These are phyloP conservation scores for Lomographa bimaculata DNA, from an alignment of 2,888 invertebrate genomes.

Conservation along the genomic window DNA sequence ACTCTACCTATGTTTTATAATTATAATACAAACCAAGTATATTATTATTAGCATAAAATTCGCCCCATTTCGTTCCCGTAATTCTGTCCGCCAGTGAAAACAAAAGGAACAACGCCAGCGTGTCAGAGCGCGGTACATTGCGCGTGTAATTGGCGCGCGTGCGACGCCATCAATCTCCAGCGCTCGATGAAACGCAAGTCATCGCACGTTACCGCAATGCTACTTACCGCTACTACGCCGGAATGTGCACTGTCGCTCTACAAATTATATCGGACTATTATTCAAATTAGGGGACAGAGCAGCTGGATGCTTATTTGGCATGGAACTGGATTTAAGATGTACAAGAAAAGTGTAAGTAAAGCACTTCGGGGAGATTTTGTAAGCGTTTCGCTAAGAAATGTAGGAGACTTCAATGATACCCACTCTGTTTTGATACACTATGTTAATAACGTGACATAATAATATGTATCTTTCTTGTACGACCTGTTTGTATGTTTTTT, in stretches of 20 bases:
- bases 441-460: no score
- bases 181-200: conserved; percentile 81
- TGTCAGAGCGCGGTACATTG: conserved; percentile 57
- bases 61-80: background rate
- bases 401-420: no score
- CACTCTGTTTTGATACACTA: no score
- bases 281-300: conserved; percentile 22
- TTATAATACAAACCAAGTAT: no score
- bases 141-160: conserved; percentile 77
- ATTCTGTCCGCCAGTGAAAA: background rate
- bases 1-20: no score
- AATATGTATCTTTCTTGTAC: no score
- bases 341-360: no score
- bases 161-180: conserved; percentile 79
- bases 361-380: no score
- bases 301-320: conserved; percentile 2
- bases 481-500: no score
- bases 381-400: no score
- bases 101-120: conserved; percentile 9
- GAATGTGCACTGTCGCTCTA: conserved; percentile 29
- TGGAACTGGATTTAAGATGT: no score
- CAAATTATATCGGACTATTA: conserved; percentile 29
- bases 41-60: background rate
- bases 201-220: conserved; percentile 43
- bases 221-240: conserved; percentile 23